Conservation (phyloP, 2,888 invertebrate genomes). For the Apotomis capreana region DNA sequence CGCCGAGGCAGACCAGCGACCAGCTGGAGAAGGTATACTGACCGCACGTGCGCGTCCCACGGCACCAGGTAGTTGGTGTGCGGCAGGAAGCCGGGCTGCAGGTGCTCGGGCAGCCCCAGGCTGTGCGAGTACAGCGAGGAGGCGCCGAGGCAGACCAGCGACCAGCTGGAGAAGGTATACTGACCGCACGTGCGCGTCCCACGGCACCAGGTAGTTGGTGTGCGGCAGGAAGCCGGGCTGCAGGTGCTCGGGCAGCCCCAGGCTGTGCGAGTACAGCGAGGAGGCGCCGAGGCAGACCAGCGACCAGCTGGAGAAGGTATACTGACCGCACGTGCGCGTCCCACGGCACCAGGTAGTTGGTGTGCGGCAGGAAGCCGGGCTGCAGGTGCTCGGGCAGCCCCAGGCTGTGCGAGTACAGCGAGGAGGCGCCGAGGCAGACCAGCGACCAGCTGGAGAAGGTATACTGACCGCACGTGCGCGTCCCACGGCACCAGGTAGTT, state of each 20-base stretch:
- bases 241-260: conserved; percentile 91
- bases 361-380: conserved; percentile 94
- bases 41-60: conserved; percentile 88
- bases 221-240: conserved; percentile 95
- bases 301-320: no score
- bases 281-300: conserved; percentile 88
- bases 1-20: conserved; percentile 95
- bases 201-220: conserved; percentile 95
- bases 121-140: conserved; percentile 95
- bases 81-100: conserved; percentile 94
- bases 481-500: conserved; percentile 98
- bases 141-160: conserved; percentile 93
- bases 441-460: conserved; percentile 60
- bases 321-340: conserved; percentile 83
- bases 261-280: conserved; percentile 93
- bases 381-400: conserved; percentile 93
- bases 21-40: conserved; percentile 87
- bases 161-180: conserved; percentile 89
- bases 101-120: conserved; percentile 91
- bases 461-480: conserved; percentile 68
- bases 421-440: conserved; percentile 89
- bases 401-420: conserved; percentile 93
- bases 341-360: conserved; percentile 97
- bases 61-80: conserved; percentile 96
- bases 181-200: conserved; percentile 86